Evolutionary conservation across 2,888 invertebrate species (phyloP), one percentile per base, ranked within the genome.

Genomic region (Cephus pygmeus): DNA sequence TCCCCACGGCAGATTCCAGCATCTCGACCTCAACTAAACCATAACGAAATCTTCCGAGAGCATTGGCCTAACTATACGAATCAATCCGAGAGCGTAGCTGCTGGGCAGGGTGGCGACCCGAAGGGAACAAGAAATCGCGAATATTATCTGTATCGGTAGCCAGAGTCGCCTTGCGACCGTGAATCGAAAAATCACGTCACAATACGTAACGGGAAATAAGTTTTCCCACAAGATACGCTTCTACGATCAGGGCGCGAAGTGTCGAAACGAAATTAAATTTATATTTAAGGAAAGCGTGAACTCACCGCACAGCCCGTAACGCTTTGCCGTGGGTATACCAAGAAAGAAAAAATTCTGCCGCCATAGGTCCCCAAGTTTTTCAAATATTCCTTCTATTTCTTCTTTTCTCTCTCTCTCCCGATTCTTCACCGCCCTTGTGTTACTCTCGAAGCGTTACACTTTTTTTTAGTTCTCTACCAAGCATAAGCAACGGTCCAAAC

Each of bases 251-350:
- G 56, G 56, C 56, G 56, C 56, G 56, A 56, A 56, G 23, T 56
- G 23, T 56, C 56, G 23, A 35, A 34, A 34, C 74, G 74, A 74
- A 74, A 74, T 74, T 74, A 74, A 74, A 74, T 74, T 34, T 4
- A 74, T 74, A 74, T 74, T 74, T 74, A 33, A 74, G 31, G 35
- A 74, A 30, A 74, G 31, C 33, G 74, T 74, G 74, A 74, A 74
- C 74, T 30, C 74, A 56, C 56, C 56, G 23, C 23, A 56, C 9
- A 56, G 23, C 9, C 23, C 56, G 56, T 56, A 56, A 56, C 56
- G 56, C 23, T 23, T 15, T 56, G 56, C 56, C 56, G 56, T 56
- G 9, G 56, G 23, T 56, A 23, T 56, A 23, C 56, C 56, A 23
- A 23, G 56, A 56, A 56, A 9, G 23, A 56, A 56, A 6, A 56